These are phyloP conservation scores for Zalophus californianus DNA, from an alignment of 2,797 vertebrate genomes.

Conservation along the genomic window DNA sequence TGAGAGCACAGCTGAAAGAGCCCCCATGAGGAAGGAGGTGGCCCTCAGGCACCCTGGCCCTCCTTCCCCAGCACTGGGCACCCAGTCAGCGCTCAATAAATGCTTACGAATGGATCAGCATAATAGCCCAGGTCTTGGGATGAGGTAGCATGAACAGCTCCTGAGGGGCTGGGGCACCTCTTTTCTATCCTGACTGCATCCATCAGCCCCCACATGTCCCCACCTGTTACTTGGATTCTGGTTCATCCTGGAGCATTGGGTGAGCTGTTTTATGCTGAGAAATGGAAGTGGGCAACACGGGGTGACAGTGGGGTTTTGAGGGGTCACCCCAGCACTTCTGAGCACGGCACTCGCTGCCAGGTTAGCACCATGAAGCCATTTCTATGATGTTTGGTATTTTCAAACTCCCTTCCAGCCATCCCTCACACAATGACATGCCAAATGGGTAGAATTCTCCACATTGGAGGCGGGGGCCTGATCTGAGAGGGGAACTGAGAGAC, in stretches of 20 bases:
- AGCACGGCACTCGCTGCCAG: not conserved
- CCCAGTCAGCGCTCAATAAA: constrained; percentile 70
- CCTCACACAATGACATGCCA: not conserved
- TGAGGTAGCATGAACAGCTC: not conserved
- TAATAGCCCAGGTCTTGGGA: not conserved
- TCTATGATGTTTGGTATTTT: not conserved
- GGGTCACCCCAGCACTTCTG: not conserved
- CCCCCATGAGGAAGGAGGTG: not conserved
- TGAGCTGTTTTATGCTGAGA: not conserved
- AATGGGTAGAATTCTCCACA: not conserved
- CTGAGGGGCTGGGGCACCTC: not conserved
- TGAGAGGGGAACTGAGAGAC: not conserved
- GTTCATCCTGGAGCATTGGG: not conserved
- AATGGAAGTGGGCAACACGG: not conserved
- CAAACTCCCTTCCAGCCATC: not conserved
- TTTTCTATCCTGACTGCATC: not conserved
- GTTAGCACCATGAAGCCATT: not conserved
- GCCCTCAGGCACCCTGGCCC: not conserved
- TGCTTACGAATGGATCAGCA: not conserved
- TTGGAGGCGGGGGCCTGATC: not conserved
- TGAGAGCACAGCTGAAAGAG: not conserved
- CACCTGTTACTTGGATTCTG: not conserved
- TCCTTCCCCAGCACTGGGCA: not conserved
- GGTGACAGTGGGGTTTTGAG: not conserved
- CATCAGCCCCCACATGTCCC: fast-evolving